Percentiles rank a stretch among this genome's conserved stretches.
Evolutionary conservation across 2,113 vertebrate genomes (phyloP).

Genomic region (Saccopteryx leptura): DNA sequence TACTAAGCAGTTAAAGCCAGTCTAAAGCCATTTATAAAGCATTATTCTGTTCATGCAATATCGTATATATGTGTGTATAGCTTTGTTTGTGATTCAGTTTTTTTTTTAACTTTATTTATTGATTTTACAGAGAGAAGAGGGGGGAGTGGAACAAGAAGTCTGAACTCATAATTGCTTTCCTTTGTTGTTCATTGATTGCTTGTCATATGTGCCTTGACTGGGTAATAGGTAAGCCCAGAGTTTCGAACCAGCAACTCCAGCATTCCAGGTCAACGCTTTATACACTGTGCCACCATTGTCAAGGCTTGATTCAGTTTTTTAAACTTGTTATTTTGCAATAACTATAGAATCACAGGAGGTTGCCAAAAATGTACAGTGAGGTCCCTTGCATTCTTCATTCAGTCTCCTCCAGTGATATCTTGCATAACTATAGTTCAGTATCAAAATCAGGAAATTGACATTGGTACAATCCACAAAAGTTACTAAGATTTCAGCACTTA

Average conservation of each 20-base stretch:
- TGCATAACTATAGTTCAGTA: neutral
- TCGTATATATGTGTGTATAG: neutral
- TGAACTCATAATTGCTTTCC: too few species aligned
- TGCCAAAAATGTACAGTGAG: neutral
- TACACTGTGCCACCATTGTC: too few species aligned
- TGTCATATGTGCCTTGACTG: too few species aligned
- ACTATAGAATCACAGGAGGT: neutral
- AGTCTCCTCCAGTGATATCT: neutral
- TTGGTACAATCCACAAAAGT: neutral
- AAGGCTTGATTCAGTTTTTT: neutral
- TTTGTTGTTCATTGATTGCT: too few species aligned
- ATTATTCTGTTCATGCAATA: neutral
- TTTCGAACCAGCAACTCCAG: too few species aligned
- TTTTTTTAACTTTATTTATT: neutral
- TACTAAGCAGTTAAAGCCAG: constrained; percentile 33
- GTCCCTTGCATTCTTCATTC: neutral
- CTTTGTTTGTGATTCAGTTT: neutral
- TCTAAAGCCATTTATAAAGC: neutral
- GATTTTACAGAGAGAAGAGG: too few species aligned
- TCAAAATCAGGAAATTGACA: neutral
- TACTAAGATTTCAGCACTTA: neutral
- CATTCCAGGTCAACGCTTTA: too few species aligned
- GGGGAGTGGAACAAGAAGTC: too few species aligned
- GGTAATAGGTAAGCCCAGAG: too few species aligned
- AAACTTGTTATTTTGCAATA: constrained; percentile 44